These are phyloP conservation scores for Gasterosteus aculeatus DNA, from an alignment of 2,113 vertebrate genomes.

Conservation along the genomic window DNA sequence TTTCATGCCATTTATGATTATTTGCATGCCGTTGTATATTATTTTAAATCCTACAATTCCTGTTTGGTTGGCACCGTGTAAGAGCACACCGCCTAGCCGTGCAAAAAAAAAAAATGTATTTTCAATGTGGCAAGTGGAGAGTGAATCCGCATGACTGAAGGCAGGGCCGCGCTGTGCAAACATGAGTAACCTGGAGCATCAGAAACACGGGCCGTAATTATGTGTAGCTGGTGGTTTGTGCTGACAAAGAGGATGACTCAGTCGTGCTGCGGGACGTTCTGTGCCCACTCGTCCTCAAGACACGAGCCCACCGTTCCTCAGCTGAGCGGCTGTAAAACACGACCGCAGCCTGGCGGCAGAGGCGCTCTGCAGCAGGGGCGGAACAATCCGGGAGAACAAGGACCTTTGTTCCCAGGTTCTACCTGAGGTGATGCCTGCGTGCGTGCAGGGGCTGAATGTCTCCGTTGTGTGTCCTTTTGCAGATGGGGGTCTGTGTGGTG, in stretches of 20 bases:
- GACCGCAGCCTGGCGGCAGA: slow-evolving; percentile 61
- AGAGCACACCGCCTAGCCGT: slow-evolving; percentile 34
- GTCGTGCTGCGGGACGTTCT: slow-evolving; percentile 66
- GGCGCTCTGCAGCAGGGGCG: slow-evolving; percentile 29
- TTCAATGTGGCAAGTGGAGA: slow-evolving; percentile 56
- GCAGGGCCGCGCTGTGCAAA: slow-evolving; percentile 61
- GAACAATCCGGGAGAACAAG: slow-evolving; percentile 67
- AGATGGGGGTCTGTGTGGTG: slow-evolving; percentile 95
- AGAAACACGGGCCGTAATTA: slow-evolving; percentile 72
- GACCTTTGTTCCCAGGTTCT: slow-evolving; percentile 66
- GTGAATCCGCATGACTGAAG: slow-evolving; percentile 59
- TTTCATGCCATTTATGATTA: slow-evolving; percentile 41
- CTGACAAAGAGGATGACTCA: slow-evolving; percentile 78
- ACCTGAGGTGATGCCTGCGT: slow-evolving; percentile 45
- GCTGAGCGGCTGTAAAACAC: slow-evolving; percentile 63
- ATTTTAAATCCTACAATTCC: slow-evolving; percentile 29
- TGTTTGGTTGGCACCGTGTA: slow-evolving; percentile 41
- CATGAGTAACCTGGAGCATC: slow-evolving; percentile 64
- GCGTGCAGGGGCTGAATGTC: slow-evolving; percentile 47
- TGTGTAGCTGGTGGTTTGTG: slow-evolving; percentile 56
- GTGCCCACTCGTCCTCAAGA: slow-evolving; percentile 70
- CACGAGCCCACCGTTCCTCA: slow-evolving; percentile 56
- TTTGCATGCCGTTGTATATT: background rate
- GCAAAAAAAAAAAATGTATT: slow-evolving; percentile 48
- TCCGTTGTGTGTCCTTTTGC: slow-evolving; percentile 74